Base-by-base conservation (phyloP, 1,140 invertebrate genomes). In the Leptonema lineaticorne region DNA sequence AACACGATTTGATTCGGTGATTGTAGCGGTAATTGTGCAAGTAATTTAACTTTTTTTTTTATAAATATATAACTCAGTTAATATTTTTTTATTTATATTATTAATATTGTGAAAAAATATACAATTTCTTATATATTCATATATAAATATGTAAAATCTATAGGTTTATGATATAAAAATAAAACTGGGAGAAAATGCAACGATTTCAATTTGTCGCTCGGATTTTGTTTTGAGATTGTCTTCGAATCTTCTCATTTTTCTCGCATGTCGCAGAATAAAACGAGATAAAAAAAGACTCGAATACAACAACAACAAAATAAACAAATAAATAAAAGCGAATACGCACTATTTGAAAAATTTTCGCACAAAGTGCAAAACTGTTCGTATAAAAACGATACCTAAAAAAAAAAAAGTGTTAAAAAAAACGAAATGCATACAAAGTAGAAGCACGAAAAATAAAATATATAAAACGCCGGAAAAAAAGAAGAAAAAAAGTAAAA, bases 161-260 rank as follows among this genome's bases (percentile, higher is more conserved):
- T n/a, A n/a, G n/a, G n/a, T n/a, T n/a, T 24, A 2, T 24, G 22
- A 53, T 14, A 11, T 11, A 26, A 53, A 53, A 53, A 26, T 26
- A 53, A 53, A 53, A 53, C 20, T 24, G 27, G 50, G 24, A 53
- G 50, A 26, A 26, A 53, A 14, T 24, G 50, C 50, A 53, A 53
- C 22, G 22, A 22, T 53, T 53, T 53, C 50, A 53, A 53, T 53
- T 53, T 53, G 50, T 41, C 37, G 37, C 37, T 1, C 37, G 37
- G 37, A 41, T 41, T 41, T 11, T 24, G 22, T 26, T 11, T 20
- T 24, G 50, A 22, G 20, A 22, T 53, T 53, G 50, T 24, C 22
- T 18, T 4, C 11, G 27, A 53, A 53, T 53, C 50, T 53, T 24
- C 50, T 53, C 50, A 53, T 53, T 53, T 53, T 53, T 53, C 50